These are phyloP conservation scores for Nomada hirtipes DNA, from an alignment of 2,888 invertebrate species.

Conservation along the genomic window DNA sequence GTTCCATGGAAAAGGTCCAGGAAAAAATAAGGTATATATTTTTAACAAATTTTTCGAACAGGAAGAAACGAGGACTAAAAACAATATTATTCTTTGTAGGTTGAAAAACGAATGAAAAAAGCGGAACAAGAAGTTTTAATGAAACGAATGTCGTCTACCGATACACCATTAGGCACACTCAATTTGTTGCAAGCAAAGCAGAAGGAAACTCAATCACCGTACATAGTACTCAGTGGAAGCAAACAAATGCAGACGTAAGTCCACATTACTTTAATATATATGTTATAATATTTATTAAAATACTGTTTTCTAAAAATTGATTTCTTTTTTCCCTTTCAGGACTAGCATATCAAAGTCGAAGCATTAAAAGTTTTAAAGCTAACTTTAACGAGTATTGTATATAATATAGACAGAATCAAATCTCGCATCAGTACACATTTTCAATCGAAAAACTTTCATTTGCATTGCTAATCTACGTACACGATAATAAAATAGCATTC, in stretches of 20 bases:
- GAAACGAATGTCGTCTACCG: slow-evolving; percentile 99
- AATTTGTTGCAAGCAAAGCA: slow-evolving; percentile 98
- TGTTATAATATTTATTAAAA: not conserved
- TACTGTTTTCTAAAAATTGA: slow-evolving; percentile 6
- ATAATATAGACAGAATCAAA: slow-evolving; percentile 50
- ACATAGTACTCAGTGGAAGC: slow-evolving; percentile 95
- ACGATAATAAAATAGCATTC: slow-evolving; percentile 47
- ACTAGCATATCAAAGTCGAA: slow-evolving; percentile 84
- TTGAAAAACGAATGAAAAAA: slow-evolving; percentile 98
- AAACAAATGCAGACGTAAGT: slow-evolving; percentile 88
- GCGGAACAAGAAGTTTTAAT: slow-evolving; percentile 97
- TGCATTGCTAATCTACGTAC: slow-evolving; percentile 44
- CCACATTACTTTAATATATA: not conserved
- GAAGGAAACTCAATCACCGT: slow-evolving; percentile 96
- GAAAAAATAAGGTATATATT: slow-evolving; percentile 94
- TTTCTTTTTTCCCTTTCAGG: slow-evolving; percentile 74
- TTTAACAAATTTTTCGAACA: not conserved
- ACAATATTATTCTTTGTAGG: slow-evolving; percentile 74
- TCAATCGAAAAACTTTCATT: slow-evolving; percentile 15
- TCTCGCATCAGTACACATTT: slow-evolving; percentile 21
- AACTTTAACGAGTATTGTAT: slow-evolving; percentile 49
- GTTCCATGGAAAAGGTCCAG: slow-evolving; percentile 99
- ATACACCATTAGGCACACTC: slow-evolving; percentile 97
- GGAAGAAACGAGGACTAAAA: not conserved
- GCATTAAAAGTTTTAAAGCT: slow-evolving; percentile 69